Base-by-base conservation (phyloP, 2,888 invertebrate genomes). In the Parasteatoda lunata region DNA sequence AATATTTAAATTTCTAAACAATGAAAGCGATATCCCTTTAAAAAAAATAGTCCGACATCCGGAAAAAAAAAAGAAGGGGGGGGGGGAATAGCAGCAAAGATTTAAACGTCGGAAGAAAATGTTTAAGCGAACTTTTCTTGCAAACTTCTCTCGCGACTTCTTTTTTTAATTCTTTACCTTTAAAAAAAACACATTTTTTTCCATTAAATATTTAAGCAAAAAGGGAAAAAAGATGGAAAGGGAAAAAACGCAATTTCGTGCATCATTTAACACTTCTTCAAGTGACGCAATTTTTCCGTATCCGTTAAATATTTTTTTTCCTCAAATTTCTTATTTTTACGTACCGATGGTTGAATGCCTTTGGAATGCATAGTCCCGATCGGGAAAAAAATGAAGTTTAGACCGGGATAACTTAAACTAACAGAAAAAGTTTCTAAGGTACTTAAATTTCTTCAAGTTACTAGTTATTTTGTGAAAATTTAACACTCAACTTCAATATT, bases 211-310 rank as follows among this genome's bases (percentile, higher is more conserved):
- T 73, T 54, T 45, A 51, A 11, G 4, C 5, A 6, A 4, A 45
- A 45, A 47, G 54, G 13, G 54, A 52, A 30, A 59, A n/a, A 11
- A 8, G 11, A 52, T 9, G 7, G n/a, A 47, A 13, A 5, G 49
- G 49, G 54, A 73, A 73, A 73, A 73, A 72, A 54, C 13, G 13
- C 30, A 54, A 73, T 52, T 73, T 66, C 72, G 52, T 47, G 80
- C 71, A 9, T 65, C 72, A 80, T 80, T 80, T 73, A 80, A 66
- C 66, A 11, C 66, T 47, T 80, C 72, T 65, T 72, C 72, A 65
- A 80, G 72, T 52, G 80, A 52, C 77, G 30, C 49, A 68, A 30
- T 68, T 77, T 77, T 72, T 76, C 65, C 68, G n/a, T 68, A 52
- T 68, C 11, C 68, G 13, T 52, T n/a, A 9, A 8, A 9, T 7